phyloP scores from a whole-genome alignment of 1,140 invertebrate genomes.

The Drosophila athabasca region DNA sequence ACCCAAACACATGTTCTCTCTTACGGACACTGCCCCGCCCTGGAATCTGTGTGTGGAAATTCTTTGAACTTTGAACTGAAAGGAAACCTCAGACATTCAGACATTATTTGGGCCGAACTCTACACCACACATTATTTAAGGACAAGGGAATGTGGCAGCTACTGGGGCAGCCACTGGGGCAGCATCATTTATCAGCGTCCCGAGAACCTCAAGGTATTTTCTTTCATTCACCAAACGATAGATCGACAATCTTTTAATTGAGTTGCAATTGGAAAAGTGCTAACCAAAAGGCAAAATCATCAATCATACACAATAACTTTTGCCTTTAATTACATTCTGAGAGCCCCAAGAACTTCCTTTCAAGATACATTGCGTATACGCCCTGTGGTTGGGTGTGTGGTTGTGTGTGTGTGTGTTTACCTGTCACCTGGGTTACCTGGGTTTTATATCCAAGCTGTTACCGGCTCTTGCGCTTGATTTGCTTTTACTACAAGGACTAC shows the following conservation, averaged over 20 bases:
- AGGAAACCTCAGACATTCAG: conserved; percentile 3
- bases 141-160: conserved; percentile 3
- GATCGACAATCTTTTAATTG: conserved; percentile 73
- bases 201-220: conserved; percentile 44
- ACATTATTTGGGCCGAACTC: conserved; percentile 26
- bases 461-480: conserved; percentile 53
- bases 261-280: conserved; percentile 68
- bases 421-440: conserved; percentile 51
- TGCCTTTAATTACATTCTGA: conserved; percentile 52
- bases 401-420: neutral
- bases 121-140: neutral
- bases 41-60: conserved; percentile 48
- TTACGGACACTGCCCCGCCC: neutral
- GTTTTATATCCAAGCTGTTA: conserved; percentile 55
- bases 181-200: conserved; percentile 42
- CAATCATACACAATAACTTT: conserved; percentile 66
- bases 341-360: neutral
- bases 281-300: conserved; percentile 23
- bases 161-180: conserved; percentile 8
- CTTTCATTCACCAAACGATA: conserved; percentile 29
- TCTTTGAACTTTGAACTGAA: conserved; percentile 54
- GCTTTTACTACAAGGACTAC: conserved; percentile 16
- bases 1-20: conserved; percentile 32
- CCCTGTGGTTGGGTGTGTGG: conserved; percentile 22
- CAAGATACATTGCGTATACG: conserved; percentile 53